Conservation (phyloP, 2,797 vertebrate genomes). For the Phylloscopus collybita region DNA sequence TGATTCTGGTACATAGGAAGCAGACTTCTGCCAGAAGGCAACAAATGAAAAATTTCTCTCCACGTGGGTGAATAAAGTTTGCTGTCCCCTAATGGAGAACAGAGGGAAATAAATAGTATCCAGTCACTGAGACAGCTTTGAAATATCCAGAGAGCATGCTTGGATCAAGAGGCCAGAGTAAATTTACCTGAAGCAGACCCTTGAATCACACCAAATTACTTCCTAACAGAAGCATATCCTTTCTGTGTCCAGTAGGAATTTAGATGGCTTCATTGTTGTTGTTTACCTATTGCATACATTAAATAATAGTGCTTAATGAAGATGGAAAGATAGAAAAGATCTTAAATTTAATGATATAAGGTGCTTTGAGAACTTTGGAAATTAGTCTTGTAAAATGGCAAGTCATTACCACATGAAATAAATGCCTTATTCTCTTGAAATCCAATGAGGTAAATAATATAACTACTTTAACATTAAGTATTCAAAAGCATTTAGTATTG, state of each 20-base stretch:
- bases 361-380: neutral
- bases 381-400: neutral
- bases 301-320: neutral
- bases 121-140: neutral
- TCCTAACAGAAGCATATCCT: neutral
- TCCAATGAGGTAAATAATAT: constrained; percentile 36
- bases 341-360: neutral
- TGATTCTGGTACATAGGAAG: neutral
- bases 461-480: constrained; percentile 19
- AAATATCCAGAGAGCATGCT: neutral
- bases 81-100: neutral
- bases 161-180: neutral
- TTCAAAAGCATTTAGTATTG: constrained; percentile 45
- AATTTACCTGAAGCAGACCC: neutral
- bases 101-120: neutral
- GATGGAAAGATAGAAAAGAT: neutral
- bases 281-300: neutral
- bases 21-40: neutral
- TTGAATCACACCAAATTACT: neutral
- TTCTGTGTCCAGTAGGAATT: neutral
- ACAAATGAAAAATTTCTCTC: neutral
- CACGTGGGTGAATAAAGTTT: neutral
- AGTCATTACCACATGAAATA: neutral
- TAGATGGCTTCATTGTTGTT: neutral
- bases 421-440: constrained; percentile 23